Base-by-base conservation (phyloP, 1,140 invertebrate species). In the Drosophila rufa region DNA sequence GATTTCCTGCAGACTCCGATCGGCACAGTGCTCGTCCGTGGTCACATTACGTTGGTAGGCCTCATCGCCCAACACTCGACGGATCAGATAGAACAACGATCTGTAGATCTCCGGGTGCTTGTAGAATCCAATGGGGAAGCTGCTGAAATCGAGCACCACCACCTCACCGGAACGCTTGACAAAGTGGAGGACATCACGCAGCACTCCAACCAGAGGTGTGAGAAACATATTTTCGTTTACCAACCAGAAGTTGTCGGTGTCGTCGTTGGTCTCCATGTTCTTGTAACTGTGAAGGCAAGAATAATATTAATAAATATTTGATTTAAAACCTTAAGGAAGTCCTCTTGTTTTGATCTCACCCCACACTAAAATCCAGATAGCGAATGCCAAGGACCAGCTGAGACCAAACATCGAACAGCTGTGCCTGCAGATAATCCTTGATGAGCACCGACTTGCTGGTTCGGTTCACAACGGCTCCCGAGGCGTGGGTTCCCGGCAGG, bases 301-400 rank as follows among this genome's bases (percentile, higher is more conserved):
- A 25, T 8, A 46, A 15, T 14, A 38, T 6, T 22, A 9, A 22
- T 2, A 3, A 12, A 19, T 22, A 30, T 15, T 46, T 33, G 19
- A 17, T 12, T 17, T 30, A 15, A 30, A 30, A 30, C 30, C 30
- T 4, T 33, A 33, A 33, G 14, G 19, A 57, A 27, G 2, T 15
- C 9, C 3, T 12, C 1, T 6, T 19, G 5, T 1, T 4, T 12
- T 2, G 5, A 53, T 19, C 95, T 81, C 93, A 95, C 62, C 95
- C 95, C 60, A 96, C 93, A 67, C 96, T 95, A 19, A 98, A 94
- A 93, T 98, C 97, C 25, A 98, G 93, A 87, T 97, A 97, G 79
- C 97, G 94, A 82, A 97, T 95, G 33, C 97, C 97, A 86, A 97
- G 96, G 2, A 96, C 95, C 14, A 97, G 93, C 89, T 97, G 97